Evolutionary conservation across 53 echinoderm and acorn worm species (phyloP), one percentile per base, ranked within the genome.

Genomic region (Pentamera pediparva): DNA sequence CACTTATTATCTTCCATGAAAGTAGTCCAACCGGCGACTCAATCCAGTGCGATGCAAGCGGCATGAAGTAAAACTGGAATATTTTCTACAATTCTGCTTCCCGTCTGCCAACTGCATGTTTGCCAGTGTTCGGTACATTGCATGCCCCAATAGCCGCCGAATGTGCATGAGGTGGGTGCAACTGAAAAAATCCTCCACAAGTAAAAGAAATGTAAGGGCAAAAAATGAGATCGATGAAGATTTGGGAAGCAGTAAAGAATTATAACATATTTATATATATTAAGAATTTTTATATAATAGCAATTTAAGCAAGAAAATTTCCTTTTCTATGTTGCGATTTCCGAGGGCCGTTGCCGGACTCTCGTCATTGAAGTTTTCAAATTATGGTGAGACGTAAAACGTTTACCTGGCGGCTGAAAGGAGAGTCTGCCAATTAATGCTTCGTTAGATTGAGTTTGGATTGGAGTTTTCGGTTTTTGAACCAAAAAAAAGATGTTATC

Each of bases 261-360:
- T 36, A 19, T 43, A 24, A 67, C 30, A 67, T 67, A 67, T 67
- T 67, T 67, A 67, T 67, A 67, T 67, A 47, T 67, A 57, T 57
- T 57, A 67, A 67, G 67, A 67, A 40, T 67, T 62, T 67, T 67
- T 67, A 67, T 67, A 67, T 67, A 47, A 67, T 43, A 67, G 30
- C 27, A 37, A 28, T 67, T 40, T 67, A 17, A 27, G 24, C 5
- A 67, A 67, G 26, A 27, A 2, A 17, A 43, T 47, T 38, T 67
- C 40, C 30, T 67, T 67, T 67, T 45, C 37, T 67, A 37, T 55
- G 58, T 57, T 57, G n/a, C n/a, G n/a, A n/a, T n/a, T n/a, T n/a
- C n/a, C n/a, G n/a, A n/a, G n/a, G n/a, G n/a, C n/a, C n/a, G n/a
- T n/a, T n/a, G n/a, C n/a, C n/a, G n/a, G n/a, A n/a, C n/a, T n/a